A percentile compares a stretch with the other conserved stretches of the same genome.
Conservation (phyloP, 2,797 vertebrate species). For the Sarcoramphus papa region DNA sequence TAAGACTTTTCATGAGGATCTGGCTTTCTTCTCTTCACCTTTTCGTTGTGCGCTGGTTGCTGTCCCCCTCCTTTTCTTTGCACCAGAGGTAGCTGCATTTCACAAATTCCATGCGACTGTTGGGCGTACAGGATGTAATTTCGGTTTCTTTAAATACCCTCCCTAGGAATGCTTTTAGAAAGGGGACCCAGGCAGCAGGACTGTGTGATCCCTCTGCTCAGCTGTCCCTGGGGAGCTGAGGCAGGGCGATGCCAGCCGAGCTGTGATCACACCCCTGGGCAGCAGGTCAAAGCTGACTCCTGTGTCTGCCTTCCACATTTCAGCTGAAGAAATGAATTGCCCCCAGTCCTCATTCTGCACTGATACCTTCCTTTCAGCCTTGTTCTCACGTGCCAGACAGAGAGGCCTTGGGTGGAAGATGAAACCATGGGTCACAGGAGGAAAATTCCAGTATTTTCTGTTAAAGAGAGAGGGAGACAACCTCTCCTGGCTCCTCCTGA, state of each 20-base stretch:
- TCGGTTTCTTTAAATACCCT: background rate
- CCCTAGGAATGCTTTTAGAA: background rate
- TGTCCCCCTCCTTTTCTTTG: background rate
- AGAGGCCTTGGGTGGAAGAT: background rate
- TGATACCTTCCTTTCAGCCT: background rate
- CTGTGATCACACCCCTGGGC: background rate
- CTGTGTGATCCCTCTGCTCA: background rate
- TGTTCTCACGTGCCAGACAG: background rate
- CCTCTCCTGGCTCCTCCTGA: background rate
- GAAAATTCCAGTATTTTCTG: background rate
- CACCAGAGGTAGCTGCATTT: background rate
- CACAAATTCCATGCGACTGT: background rate
- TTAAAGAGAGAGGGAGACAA: background rate
- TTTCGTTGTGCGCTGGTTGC: accelerated
- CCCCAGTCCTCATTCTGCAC: background rate
- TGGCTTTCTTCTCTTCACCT: background rate
- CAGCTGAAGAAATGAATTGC: background rate
- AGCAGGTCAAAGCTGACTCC: background rate
- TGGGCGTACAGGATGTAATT: background rate
- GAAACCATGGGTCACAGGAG: background rate
- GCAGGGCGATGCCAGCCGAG: background rate
- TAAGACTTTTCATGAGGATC: background rate
- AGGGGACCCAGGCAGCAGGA: background rate
- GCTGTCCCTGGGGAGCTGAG: background rate
- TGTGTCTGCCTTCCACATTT: background rate